Conservation (phyloP, 2,113 vertebrate species). For the Platichthys flesus region DNA sequence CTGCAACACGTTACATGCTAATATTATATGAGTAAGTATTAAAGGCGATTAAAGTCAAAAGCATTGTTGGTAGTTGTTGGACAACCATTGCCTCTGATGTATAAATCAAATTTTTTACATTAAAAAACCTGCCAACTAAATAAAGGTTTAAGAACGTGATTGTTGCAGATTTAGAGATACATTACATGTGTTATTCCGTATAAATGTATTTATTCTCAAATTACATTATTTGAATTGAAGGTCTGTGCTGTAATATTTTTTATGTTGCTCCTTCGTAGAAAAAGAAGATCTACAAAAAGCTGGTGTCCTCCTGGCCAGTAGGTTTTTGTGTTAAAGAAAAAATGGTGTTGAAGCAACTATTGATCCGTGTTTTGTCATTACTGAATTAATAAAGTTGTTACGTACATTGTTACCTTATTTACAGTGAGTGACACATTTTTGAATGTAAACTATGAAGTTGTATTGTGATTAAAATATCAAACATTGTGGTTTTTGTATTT, state of each 20-base stretch:
- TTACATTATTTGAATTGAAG: neutral
- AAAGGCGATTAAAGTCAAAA: too few species aligned
- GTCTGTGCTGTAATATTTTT: neutral
- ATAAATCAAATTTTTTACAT: too few species aligned
- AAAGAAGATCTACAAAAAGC: constrained; percentile 80
- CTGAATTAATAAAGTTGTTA: neutral
- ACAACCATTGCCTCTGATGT: neutral
- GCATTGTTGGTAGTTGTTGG: neutral
- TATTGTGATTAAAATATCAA: neutral
- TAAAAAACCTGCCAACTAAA: too few species aligned
- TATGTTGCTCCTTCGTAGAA: constrained; percentile 66
- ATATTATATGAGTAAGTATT: too few species aligned
- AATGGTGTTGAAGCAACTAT: neutral
- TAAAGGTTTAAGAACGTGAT: too few species aligned
- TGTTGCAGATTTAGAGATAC: too few species aligned
- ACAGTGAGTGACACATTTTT: neutral
- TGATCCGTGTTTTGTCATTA: neutral
- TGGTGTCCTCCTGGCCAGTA: constrained; percentile 81
- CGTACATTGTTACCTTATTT: neutral
- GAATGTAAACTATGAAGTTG: neutral
- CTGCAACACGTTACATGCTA: too few species aligned
- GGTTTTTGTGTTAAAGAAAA: constrained; percentile 1
- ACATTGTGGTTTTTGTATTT: neutral
- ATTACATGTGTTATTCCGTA: too few species aligned
- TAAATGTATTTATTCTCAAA: neutral